phyloP scores from a whole-genome alignment of 1,140 invertebrate genomes.

The Centruroides sculpturatus region DNA sequence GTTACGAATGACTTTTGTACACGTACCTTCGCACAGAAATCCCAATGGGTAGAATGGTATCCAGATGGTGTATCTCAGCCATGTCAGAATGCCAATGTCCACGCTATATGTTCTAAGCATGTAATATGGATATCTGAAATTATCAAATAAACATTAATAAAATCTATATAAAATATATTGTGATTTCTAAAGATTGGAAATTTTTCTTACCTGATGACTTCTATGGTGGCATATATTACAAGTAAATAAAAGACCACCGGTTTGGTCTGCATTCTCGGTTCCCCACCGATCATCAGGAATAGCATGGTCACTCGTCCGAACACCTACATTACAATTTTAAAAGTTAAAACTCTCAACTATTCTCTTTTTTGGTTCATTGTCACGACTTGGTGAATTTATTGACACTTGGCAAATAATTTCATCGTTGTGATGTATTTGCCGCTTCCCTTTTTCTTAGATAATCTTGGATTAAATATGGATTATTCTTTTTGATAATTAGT shows the following conservation, averaged over 20 bases:
- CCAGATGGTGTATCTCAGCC: slow-evolving; percentile 85
- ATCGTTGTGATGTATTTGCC: too few species aligned
- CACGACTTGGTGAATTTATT: too few species aligned
- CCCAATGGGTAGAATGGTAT: slow-evolving; percentile 82
- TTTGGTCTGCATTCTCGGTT: slow-evolving; percentile 69
- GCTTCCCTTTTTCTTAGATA: too few species aligned
- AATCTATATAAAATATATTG: not conserved
- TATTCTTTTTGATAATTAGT: too few species aligned
- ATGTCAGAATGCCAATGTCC: slow-evolving; percentile 62
- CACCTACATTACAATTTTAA: slow-evolving; percentile 40
- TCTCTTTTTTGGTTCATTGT: too few species aligned
- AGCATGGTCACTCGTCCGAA: slow-evolving; percentile 60
- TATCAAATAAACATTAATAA: not conserved
- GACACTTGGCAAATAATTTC: too few species aligned
- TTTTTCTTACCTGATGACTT: slow-evolving; percentile 52
- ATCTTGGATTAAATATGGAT: too few species aligned
- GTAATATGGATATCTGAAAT: slow-evolving; percentile 72
- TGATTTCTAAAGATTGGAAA: too few species aligned
- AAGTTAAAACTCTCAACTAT: too few species aligned
- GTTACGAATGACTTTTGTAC: not conserved
- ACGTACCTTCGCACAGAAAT: slow-evolving; percentile 65
- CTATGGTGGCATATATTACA: slow-evolving; percentile 59
- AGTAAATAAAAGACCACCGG: slow-evolving; percentile 78
- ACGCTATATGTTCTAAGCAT: slow-evolving; percentile 60
- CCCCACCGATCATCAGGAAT: slow-evolving; percentile 66